Evolutionary conservation across 2,888 invertebrate species (phyloP).

Genomic region (Calameuta pallipes): DNA sequence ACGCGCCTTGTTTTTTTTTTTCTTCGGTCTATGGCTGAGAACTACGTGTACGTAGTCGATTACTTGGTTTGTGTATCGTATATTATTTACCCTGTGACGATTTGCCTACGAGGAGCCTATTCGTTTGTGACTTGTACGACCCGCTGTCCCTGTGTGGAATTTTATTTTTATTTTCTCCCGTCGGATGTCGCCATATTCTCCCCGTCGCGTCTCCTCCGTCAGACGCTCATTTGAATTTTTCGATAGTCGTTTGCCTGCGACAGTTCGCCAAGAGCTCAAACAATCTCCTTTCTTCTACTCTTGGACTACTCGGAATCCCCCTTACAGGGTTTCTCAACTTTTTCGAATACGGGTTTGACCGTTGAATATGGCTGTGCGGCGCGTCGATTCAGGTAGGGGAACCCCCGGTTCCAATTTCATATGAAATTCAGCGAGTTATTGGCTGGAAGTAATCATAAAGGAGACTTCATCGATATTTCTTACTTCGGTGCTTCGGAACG

Average conservation of each 20-base stretch:
- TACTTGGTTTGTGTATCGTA: too few relatives aligned
- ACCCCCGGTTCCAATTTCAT: constrained; percentile 36
- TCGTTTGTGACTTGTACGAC: constrained; percentile 8
- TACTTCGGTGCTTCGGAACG: constrained; percentile 3
- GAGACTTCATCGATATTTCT: constrained; percentile 34
- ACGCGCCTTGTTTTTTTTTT: not conserved
- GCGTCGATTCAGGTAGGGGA: constrained; percentile 17
- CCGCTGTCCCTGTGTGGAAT: too few relatives aligned
- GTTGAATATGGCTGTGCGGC: too few relatives aligned
- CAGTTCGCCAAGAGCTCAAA: constrained; percentile 34
- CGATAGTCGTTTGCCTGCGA: constrained; percentile 34
- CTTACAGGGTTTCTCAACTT: too few relatives aligned
- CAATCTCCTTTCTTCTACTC: constrained; percentile 25
- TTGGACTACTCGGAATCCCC: too few relatives aligned
- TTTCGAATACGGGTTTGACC: too few relatives aligned
- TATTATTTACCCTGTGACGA: too few relatives aligned
- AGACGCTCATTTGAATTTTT: constrained; percentile 38
- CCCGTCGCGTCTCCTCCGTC: constrained; percentile 11
- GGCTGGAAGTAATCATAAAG: constrained; percentile 38
- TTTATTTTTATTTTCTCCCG: too few relatives aligned
- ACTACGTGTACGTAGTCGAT: constrained; percentile 9
- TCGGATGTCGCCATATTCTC: not conserved
- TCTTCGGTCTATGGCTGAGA: constrained; percentile 10
- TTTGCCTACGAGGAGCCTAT: not conserved
- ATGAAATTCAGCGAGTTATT: constrained; percentile 45